Evolutionary conservation across 2,888 invertebrate species (phyloP), one percentile per base, ranked within the genome.

Genomic region (Apantesis nais): DNA sequence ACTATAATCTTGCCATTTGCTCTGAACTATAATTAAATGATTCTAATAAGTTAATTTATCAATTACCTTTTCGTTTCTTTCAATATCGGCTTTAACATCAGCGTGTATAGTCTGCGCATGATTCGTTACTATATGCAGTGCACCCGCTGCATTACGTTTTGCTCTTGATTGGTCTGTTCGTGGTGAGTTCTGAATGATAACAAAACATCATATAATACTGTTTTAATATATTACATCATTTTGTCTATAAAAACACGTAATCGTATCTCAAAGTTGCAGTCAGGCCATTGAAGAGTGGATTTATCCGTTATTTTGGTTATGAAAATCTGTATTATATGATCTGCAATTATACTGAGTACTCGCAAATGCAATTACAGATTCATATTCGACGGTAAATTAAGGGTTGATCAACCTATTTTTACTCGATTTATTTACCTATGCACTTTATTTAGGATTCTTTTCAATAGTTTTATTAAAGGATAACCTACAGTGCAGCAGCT

Each of bases 21-120:
- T n/a, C n/a, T n/a, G n/a, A n/a, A n/a, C n/a, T n/a, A n/a, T n/a
- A n/a, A n/a, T n/a, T n/a, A n/a, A n/a, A n/a, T n/a, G n/a, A n/a
- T n/a, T n/a, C n/a, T n/a, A n/a, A n/a, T n/a, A n/a, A n/a, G n/a
- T 41, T 11, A 14, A 41, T 14, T 41, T 1, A n/a, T 48, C 14
- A 25, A 37, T 74, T 77, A 89, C 90, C 86, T 87, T 85, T 65
- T 85, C 85, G 52, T 77, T 67, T 29, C 60, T 58, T 0, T 82
- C 80, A 12, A 62, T 67, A 22, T 92, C 94, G 3, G 85, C 71
- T 68, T 92, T 93, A 2, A 94, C 92, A 19, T 93, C 94, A 0
- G 93, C 92, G 58, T 94, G 94, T 72, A 94, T 93, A 0, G 93
- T 90, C 55, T 87, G 88, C 0, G 87, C 93, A 67, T 93, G 84